Conservation (phyloP, 2,113 vertebrate species). For the pig (Sus scrofa) region T2T-Sscrofa CM000813.6:155846001-155846500, state of each 20-base stretch:
- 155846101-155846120: background rate
- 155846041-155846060: accelerated
- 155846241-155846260: background rate
- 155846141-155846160: background rate
- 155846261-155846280: background rate
- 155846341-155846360: background rate
- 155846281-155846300: background rate
- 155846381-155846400: background rate
- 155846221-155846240: background rate
- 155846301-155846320: background rate
- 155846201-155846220: background rate
- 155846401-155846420: constrained; percentile 7
- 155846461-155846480: background rate
- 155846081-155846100: background rate
- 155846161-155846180: background rate
- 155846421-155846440: background rate
- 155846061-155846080: constrained; percentile 25
- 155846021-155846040: background rate
- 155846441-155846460: background rate
- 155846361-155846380: background rate
- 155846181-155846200: background rate
- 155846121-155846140: constrained; percentile 2
- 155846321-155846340: background rate
- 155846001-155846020: background rate
- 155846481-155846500: background rate